Evolutionary conservation across 2,888 invertebrate genomes (phyloP), one percentile per base, ranked within the genome.

Genomic region (Nipponacmea schrenckii): DNA sequence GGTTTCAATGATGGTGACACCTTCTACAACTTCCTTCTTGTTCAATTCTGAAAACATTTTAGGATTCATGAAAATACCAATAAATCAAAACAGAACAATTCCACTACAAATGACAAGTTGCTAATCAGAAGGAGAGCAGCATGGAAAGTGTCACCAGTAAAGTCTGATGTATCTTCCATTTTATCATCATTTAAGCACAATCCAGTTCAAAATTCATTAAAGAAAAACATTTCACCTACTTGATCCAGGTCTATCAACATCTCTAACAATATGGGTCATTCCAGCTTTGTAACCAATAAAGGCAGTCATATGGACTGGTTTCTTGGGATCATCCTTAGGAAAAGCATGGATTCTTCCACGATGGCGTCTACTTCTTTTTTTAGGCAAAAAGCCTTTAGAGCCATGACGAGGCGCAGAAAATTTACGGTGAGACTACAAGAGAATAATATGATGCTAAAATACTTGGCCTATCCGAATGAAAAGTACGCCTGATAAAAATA

Each of bases 341-440:
- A 98, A 99, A 71, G 98, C 96, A 96, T 99, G 99, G 79, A 97
- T 96, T 91, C 98, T 98, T 85, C 99, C 99, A 91, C 98, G 95
- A 92, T 97, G 97, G 88, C 97, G 94, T 81, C 93, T 93, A 82
- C 96, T 94, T 83, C 99, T 93, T 91, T 99, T 99, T 91, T 98
- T 98, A 87, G 99, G 99, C 91, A 98, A 95, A 93, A 99, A 99
- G 84, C 98, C 98, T 96, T 99, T 97, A 71, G 98, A 98, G 86
- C 99, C 99, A 93, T 99, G 99, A 84, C 99, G 95, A 85, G 99
- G 99, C 64, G 98, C 98, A 89, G 97, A 98, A 91, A 99, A 99
- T 90, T 99, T 99, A 89, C 99, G 94, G 92, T 99, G 99, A 91
- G 98, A 98, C 99, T 98, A 90, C 79, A 93, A 86, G 24, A 63